Base-by-base conservation (phyloP, 2,888 invertebrate genomes). In the Calameuta idolon region DNA sequence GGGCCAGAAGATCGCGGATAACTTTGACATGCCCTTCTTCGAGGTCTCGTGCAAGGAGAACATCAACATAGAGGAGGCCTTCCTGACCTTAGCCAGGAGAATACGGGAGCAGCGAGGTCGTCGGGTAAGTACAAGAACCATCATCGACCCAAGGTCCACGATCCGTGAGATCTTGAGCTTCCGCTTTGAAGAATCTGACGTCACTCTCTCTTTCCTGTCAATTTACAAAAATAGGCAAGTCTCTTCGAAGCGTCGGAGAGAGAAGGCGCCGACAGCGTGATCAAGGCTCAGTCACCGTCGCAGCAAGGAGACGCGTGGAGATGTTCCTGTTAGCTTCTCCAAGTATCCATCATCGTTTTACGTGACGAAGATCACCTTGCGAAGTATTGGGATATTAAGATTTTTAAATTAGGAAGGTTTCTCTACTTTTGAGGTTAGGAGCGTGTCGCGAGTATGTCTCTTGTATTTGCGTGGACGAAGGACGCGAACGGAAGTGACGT, bases 11-110 rank as follows among this genome's bases (percentile, higher is more conserved):
- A 95, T 97, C 92, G 97, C 97, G 0, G 96, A 97, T 88, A 96
- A 96, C 90, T 97, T 97, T 87, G 96, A 97, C 85, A 96, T 97
- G 94, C 96, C 97, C 55, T 97, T 97, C 90, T 96, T 96, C 90
- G 97, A 97, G 92, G 96, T 97, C 23, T 97, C 97, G 15, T 97
- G 97, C 92, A 97, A 97, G 92, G 95, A 95, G 85, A 95, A 97
- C 89, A 94, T 97, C 80, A 97, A 97, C 87, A 96, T 97, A 87
- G 96, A 97, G 90, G 95, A 96, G 89, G 95, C 96, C 76, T 97
- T 97, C 91, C 92, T 97, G 83, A 95, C 96, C 74, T 92, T 97
- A 89, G 96, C 97, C 81, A 94, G 96, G 90, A 95, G 95, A 93
- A 97, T 97, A 92, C 93, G 96, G 80, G 96, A 97, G 92, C 96